Evolutionary conservation across 2,888 invertebrate species (phyloP), one percentile per base, ranked within the genome.

Genomic region (Malthinus flaveolus): DNA sequence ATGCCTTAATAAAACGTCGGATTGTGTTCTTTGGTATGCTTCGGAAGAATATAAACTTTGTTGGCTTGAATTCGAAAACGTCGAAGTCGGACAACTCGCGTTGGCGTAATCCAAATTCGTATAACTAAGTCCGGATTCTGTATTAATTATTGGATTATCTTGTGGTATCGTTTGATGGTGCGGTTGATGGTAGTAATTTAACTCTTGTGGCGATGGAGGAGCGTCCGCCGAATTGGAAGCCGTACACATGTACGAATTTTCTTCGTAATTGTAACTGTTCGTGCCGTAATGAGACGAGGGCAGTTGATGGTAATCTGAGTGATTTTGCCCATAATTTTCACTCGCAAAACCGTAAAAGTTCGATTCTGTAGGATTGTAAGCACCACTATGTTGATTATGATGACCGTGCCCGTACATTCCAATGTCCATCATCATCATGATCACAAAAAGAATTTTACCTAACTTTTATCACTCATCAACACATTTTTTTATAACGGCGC

Each of bases 91-190:
- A 66, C 31, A 75, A 65, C 74, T 83, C 72, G 81, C 75, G 50
- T 78, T 77, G 3, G 85, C 85, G 71, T 92, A 93, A 77, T 95
- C 94, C 69, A 95, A 79, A 76, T 94, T 94, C 0, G 94, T 94
- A 76, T 95, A 95, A 76, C 93, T 93, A 58, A 95, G 81, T 0
- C 94, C 94, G 37, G 92, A 88, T 72, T 92, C 92, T 1, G 91
- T 89, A 72, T 89, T 91, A 67, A 93, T 92, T 44, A 93, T 91
- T 68, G 61, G 81, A 75, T 81, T 72, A 51, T 84, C 73, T 62
- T 74, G 72, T n/a, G 62, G 71, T 7, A 71, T 75, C 54, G 82
- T 81, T 49, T 75, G 71, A 45, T 77, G 75, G 34, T 73, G 73
- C 2, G 60, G 12, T 12, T 51, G 42, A 9, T 74, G 71, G 72